Evolutionary conservation across 2,113 vertebrate species (phyloP), one percentile per base, ranked within the genome.

Genomic region (Puffinus mauretanicus): DNA sequence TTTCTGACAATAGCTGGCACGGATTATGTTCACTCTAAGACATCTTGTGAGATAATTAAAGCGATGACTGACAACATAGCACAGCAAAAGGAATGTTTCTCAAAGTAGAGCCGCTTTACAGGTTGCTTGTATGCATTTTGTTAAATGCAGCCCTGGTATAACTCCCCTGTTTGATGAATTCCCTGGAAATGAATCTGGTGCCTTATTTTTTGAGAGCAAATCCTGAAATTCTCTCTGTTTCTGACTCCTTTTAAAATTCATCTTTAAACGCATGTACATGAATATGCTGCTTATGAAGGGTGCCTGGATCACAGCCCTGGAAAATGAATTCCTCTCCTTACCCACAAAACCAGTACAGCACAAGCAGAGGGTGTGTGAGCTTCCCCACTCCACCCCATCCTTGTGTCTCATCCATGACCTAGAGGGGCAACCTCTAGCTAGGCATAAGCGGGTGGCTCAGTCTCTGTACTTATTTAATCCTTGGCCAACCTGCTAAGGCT

Each of bases 391-490:
- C 90, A 91, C 80, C 93, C 94, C 93, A 95, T 93, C 71, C 88
- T 69, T 82, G 60, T 91, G 71, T 82, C 94, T 97, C 95, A 89
- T 93, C 94, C 81, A 52, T 96, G 97, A 95, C 97, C 96, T 94
- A 95, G 82, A 96, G 89, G 75, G 94, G 81, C 96, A 95, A 96
- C 93, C 91, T 97, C 97, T 90, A 93, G 92, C 96, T 86, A 92
- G 93, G 95, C 95, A 77, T 26, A n/a, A 93, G 93, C 46, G 90
- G 77, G 94, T 91, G 93, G 86, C 94, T 97, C 82, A 75, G 47
- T 34, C 95, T 91, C 94, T 86, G 80, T 88, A 73, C 94, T 97
- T 90, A 96, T 97, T 97, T 96, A 97, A 96, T 95, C 95, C 91
- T 82, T 49, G 81, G 95, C 96, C 97, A 98, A 88, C 78, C 85